phyloP scores from a whole-genome alignment of 1,140 invertebrate species.

The Drosophila fuyamai region DNA sequence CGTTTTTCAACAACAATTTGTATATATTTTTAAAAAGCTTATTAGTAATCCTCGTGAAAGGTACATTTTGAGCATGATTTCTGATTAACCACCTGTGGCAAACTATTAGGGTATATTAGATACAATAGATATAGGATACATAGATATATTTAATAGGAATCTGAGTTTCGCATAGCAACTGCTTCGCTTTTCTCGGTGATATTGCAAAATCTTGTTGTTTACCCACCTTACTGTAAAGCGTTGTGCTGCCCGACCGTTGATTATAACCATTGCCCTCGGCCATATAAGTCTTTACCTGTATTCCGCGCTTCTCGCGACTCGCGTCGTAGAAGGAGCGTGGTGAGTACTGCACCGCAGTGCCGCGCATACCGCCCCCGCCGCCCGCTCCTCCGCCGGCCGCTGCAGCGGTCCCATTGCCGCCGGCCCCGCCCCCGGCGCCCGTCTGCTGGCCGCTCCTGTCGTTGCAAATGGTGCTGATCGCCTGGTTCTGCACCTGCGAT shows the following conservation, averaged over 20 bases:
- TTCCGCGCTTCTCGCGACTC: slow-evolving; percentile 86
- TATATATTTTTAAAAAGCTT: too few species aligned
- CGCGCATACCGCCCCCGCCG: slow-evolving; percentile 63
- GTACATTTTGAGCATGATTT: too few species aligned
- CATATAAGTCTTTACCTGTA: slow-evolving; percentile 98
- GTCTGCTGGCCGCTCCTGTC: slow-evolving; percentile 79
- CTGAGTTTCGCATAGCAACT: slow-evolving; percentile 46
- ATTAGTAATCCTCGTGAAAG: too few species aligned
- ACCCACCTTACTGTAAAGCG: slow-evolving; percentile 96
- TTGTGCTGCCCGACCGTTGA: slow-evolving; percentile 89
- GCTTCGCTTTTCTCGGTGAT: slow-evolving; percentile 43
- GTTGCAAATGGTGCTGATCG: slow-evolving; percentile 84
- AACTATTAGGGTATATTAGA: slow-evolving; percentile 30
- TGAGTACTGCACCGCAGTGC: slow-evolving; percentile 85
- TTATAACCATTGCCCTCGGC: slow-evolving; percentile 96
- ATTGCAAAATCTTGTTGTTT: slow-evolving; percentile 54
- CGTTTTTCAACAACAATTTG: too few species aligned
- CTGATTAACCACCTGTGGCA: slow-evolving; percentile 18
- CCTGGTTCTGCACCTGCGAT: slow-evolving; percentile 83
- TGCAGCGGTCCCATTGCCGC: slow-evolving; percentile 48
- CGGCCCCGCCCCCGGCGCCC: slow-evolving; percentile 52
- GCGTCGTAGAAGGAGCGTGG: slow-evolving; percentile 85
- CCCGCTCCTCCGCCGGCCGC: slow-evolving; percentile 39
- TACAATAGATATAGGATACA: slow-evolving; percentile 56
- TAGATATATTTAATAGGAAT: slow-evolving; percentile 62